A percentile compares a stretch with the other conserved stretches of the same genome.
phyloP scores from a whole-genome alignment of 2,888 invertebrate genomes.

The Amblyteles armatorius region DNA sequence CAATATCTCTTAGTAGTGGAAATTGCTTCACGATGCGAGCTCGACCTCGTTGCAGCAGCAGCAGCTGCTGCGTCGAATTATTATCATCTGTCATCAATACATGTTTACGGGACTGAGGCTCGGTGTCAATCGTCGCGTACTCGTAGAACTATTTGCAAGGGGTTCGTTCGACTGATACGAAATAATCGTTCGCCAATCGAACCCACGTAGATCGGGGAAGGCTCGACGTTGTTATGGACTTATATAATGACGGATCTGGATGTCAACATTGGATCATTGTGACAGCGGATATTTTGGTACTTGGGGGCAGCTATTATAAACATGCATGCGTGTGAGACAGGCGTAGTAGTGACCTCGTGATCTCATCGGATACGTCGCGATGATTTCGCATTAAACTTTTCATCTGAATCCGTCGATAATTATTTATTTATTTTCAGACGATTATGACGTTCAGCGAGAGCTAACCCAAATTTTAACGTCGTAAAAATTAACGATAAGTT shows the following conservation, averaged over 20 bases:
- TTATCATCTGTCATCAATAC: constrained; percentile 11
- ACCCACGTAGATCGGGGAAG: background rate
- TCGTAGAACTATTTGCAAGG: background rate
- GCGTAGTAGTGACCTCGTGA: constrained; percentile 24
- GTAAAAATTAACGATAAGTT: background rate
- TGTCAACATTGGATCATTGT: constrained; percentile 59
- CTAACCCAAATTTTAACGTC: constrained; percentile 30
- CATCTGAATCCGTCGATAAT: background rate
- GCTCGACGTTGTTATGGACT: constrained; percentile 44
- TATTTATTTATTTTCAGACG: constrained; percentile 14
- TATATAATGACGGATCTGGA: constrained; percentile 64
- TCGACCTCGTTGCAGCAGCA: background rate
- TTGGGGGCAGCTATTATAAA: background rate
- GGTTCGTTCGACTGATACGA: background rate
- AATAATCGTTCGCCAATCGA: background rate
- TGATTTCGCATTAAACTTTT: constrained; percentile 18
- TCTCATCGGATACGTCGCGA: background rate
- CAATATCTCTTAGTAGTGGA: background rate
- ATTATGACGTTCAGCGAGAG: constrained; percentile 53
- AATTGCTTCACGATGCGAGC: background rate
- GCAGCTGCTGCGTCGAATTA: background rate
- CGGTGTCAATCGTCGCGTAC: constrained; percentile 6
- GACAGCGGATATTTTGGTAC: constrained; percentile 62
- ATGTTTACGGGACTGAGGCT: background rate
- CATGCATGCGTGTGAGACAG: background rate